Evolutionary conservation across 2,113 vertebrate genomes (phyloP).

Genomic region (Pardalotus punctatus): DNA sequence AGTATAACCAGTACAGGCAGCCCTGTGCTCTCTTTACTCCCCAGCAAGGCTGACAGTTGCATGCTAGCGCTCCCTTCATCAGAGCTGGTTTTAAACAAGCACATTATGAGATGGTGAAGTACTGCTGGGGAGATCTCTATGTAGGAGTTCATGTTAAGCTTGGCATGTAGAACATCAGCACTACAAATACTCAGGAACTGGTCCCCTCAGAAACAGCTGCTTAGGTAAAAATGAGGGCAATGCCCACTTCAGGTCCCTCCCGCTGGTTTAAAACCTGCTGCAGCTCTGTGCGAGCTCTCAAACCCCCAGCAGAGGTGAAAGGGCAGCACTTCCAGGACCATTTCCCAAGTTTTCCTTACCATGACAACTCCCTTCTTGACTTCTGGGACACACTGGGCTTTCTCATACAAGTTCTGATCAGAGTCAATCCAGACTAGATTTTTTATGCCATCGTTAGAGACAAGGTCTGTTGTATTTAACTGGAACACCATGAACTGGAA

Average conservation of each 20-base stretch:
- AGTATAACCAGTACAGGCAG: background rate
- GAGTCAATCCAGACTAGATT: conserved; percentile 86
- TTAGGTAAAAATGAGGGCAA: background rate
- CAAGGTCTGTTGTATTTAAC: conserved; percentile 87
- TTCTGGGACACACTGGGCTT: conserved; percentile 74
- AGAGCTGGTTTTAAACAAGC: background rate
- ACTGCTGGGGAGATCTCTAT: background rate
- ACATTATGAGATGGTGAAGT: background rate
- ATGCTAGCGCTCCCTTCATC: background rate
- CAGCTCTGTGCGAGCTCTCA: background rate
- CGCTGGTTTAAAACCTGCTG: background rate
- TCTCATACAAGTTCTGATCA: conserved; percentile 82
- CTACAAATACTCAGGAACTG: background rate
- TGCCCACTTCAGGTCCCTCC: background rate
- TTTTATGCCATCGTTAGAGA: conserved; percentile 77
- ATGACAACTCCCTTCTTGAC: conserved; percentile 82
- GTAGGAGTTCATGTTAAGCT: background rate
- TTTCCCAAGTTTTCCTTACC: conserved; percentile 68
- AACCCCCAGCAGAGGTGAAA: background rate
- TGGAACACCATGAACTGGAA: conserved; percentile 90
- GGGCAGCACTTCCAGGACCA: background rate
- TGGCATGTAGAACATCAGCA: background rate
- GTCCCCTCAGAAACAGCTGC: background rate
- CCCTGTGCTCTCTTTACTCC: background rate
- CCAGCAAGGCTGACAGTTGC: background rate